Conservation (phyloP, 2,797 vertebrate species). For the Xenentodon cancila region DNA sequence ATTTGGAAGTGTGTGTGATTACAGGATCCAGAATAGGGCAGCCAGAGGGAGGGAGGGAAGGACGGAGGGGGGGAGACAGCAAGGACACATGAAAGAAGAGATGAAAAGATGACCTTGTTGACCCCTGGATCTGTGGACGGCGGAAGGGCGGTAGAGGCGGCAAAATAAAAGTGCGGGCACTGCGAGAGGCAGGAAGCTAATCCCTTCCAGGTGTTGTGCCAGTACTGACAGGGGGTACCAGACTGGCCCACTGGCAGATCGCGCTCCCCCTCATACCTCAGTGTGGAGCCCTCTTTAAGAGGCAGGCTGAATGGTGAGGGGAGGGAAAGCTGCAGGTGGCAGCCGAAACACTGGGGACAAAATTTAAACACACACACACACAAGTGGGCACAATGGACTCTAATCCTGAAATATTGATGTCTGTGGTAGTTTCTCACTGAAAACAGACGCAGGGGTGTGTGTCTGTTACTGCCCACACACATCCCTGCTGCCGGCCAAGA, state of each 20-base stretch:
- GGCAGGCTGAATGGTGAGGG: slow-evolving; percentile 58
- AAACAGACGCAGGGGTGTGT: slow-evolving; percentile 39
- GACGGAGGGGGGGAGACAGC: slow-evolving; percentile 27
- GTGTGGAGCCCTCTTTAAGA: slow-evolving; percentile 64
- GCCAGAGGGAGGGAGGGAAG: slow-evolving; percentile 41
- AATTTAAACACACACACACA: slow-evolving; percentile 33
- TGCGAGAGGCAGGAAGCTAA: slow-evolving; percentile 79
- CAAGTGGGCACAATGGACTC: slow-evolving; percentile 62
- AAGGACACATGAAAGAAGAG: slow-evolving; percentile 80
- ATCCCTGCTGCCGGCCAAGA: slow-evolving; percentile 69
- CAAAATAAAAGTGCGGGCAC: slow-evolving; percentile 68
- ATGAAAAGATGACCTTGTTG: slow-evolving; percentile 79
- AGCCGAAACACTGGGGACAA: slow-evolving; percentile 61
- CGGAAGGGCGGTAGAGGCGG: slow-evolving; percentile 37
- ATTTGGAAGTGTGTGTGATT: slow-evolving; percentile 76
- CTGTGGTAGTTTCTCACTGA: slow-evolving; percentile 68
- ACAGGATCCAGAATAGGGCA: slow-evolving; percentile 67
- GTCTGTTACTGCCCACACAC: slow-evolving; percentile 66
- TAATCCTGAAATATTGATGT: slow-evolving; percentile 87
- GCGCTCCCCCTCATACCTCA: slow-evolving; percentile 35
- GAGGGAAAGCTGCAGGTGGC: slow-evolving; percentile 81
- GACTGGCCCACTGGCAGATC: slow-evolving; percentile 65
- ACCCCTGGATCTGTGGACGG: slow-evolving; percentile 67
- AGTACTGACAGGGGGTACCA: slow-evolving; percentile 63
- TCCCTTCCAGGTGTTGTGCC: slow-evolving; percentile 85